phyloP scores from a whole-genome alignment of 2,888 invertebrate genomes.

The Bombyx huttoni region DNA sequence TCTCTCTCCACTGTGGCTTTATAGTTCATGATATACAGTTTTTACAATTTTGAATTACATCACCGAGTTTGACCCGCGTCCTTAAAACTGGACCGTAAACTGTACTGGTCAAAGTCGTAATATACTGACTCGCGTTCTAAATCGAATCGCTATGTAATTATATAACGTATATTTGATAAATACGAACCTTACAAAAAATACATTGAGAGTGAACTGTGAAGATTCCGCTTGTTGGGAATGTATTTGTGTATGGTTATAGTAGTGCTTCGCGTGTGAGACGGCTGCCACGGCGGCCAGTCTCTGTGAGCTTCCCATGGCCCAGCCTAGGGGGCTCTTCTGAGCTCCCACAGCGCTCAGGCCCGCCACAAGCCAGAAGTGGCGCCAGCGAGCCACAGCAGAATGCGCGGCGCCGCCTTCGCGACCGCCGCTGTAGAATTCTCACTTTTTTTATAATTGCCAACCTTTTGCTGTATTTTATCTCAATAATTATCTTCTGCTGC shows the following conservation, averaged over 20 bases:
- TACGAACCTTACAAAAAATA: conserved; percentile 84
- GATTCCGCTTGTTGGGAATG: conserved; percentile 40
- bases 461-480: conserved; percentile 8
- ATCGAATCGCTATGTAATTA: not conserved
- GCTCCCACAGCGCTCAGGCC: conserved; percentile 45
- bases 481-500: conserved; percentile 2
- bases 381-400: conserved; percentile 55
- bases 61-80: not conserved
- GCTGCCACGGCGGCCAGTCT: conserved; percentile 74
- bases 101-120: too few relatives aligned
- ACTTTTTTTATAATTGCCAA: conserved; percentile 14
- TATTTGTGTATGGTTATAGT: conserved; percentile 60
- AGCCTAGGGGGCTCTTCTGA: conserved; percentile 67
- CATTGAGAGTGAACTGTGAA: conserved; percentile 67
- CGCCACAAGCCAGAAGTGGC: conserved; percentile 46
- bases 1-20: conserved; percentile 14
- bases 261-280: conserved; percentile 53
- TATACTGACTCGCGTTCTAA: too few relatives aligned
- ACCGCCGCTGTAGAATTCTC: conserved; percentile 29
- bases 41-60: conserved; percentile 6
- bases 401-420: conserved; percentile 43
- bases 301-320: conserved; percentile 78
- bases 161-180: not conserved
- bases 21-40: conserved; percentile 13
- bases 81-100: not conserved